Percentiles rank a stretch among this genome's conserved stretches.
Conservation (phyloP, 2,888 invertebrate species). For the Dione juno region DNA sequence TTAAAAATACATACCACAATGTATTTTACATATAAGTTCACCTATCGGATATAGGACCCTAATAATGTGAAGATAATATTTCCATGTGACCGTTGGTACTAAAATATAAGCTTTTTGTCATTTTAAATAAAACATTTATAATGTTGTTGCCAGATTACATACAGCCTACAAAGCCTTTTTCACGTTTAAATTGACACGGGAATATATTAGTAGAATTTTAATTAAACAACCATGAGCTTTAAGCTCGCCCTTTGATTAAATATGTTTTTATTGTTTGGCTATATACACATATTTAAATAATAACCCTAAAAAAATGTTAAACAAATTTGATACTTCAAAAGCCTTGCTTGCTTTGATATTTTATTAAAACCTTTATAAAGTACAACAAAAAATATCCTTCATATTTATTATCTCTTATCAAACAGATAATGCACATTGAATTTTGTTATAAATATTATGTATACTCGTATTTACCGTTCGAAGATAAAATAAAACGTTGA, state of each 20-base stretch:
- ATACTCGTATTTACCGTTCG: neutral
- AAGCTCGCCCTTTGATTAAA: constrained; percentile 4
- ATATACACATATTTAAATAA: neutral
- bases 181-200: constrained; percentile 44
- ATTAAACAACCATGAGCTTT: constrained; percentile 8
- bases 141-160: constrained; percentile 31
- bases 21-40: too few relatives aligned
- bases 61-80: neutral
- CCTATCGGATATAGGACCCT: too few relatives aligned
- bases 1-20: too few relatives aligned
- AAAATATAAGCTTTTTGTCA: constrained; percentile 16
- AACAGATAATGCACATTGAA: neutral
- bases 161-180: constrained; percentile 37
- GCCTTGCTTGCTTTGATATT: constrained; percentile 8
- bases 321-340: neutral
- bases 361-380: neutral
- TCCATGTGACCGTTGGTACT: constrained; percentile 12
- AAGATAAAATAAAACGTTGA: neutral
- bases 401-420: neutral
- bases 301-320: neutral
- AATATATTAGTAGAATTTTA: constrained; percentile 41
- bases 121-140: constrained; percentile 33
- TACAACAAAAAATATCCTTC: neutral
- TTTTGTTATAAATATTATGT: neutral
- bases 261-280: neutral